These are phyloP conservation scores for Luperina nickerlii DNA, from an alignment of 2,888 invertebrate genomes.

Conservation along the genomic window DNA sequence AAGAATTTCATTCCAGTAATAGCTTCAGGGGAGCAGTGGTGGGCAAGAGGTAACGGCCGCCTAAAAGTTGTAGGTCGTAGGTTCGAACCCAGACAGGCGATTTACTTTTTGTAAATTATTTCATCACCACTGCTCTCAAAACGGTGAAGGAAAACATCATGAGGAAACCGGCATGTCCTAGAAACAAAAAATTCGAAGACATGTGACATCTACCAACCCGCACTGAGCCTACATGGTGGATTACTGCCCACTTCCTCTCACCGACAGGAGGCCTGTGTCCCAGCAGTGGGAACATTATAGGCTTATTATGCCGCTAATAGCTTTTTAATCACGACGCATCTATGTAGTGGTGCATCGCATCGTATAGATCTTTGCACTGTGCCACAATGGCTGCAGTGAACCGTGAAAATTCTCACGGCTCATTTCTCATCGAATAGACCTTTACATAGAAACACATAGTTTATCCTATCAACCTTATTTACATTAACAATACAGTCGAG, in stretches of 20 bases:
- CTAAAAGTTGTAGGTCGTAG: neutral
- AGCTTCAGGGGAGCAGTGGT: neutral
- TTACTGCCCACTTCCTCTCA: neutral
- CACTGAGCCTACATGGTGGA: neutral
- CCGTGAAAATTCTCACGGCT: conserved; percentile 77
- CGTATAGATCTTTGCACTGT: conserved; percentile 39
- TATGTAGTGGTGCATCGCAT: conserved; percentile 41
- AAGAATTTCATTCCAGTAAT: conserved; percentile 3
- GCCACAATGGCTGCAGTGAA: conserved; percentile 68
- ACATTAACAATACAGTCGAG: conserved; percentile 67
- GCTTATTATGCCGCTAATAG: neutral
- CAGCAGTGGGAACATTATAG: neutral
- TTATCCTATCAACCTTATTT: conserved; percentile 71
- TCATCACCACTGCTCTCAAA: neutral
- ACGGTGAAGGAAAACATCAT: neutral
- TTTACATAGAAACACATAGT: conserved; percentile 64
- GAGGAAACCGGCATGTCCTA: neutral
- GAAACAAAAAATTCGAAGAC: neutral
- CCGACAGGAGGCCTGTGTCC: neutral
- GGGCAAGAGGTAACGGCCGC: neutral
- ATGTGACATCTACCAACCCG: neutral
- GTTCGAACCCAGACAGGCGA: neutral
- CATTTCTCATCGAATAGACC: conserved; percentile 78
- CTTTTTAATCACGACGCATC: conserved; percentile 8
- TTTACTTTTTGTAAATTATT: neutral